Conservation (phyloP, 2,888 invertebrate species). For the Limenitis camilla region DNA sequence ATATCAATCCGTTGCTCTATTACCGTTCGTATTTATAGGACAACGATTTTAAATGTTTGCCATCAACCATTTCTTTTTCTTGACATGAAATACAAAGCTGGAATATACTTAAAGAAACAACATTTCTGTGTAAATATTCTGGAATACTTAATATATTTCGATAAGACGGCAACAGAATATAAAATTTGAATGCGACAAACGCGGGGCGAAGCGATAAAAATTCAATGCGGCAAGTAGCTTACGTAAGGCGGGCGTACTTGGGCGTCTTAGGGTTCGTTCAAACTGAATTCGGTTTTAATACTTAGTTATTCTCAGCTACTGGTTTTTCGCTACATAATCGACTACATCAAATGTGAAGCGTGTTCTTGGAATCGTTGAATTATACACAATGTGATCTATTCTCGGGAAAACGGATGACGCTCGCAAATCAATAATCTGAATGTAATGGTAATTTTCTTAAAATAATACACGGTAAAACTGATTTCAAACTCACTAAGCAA, state of each 20-base stretch:
- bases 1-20: too few relatives aligned
- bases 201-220: slow-evolving; percentile 41
- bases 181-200: slow-evolving; percentile 39
- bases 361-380: slow-evolving; percentile 9
- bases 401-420: slow-evolving; percentile 1
- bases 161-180: slow-evolving; percentile 37
- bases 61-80: too few relatives aligned
- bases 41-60: too few relatives aligned
- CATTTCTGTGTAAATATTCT: slow-evolving; percentile 21
- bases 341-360: slow-evolving; percentile 2
- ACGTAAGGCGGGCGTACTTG: slow-evolving; percentile 39
- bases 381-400: slow-evolving; percentile 4
- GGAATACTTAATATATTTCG: slow-evolving; percentile 28
- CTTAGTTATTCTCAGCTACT: slow-evolving; percentile 9
- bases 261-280: slow-evolving; percentile 5
- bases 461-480: neutral
- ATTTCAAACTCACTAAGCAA: neutral
- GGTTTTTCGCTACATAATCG: slow-evolving; percentile 2
- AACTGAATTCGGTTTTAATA: slow-evolving; percentile 11
- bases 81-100: too few relatives aligned
- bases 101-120: neutral
- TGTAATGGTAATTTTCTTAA: slow-evolving; percentile 2
- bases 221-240: slow-evolving; percentile 46
- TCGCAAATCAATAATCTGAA: slow-evolving; percentile 4
- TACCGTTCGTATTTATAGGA: too few relatives aligned